A percentile compares a stretch with the other conserved stretches of the same genome.
These are phyloP conservation scores for Megaustenia siamemsis DNA, from an alignment of 2,888 invertebrate genomes.

Conservation along the genomic window DNA sequence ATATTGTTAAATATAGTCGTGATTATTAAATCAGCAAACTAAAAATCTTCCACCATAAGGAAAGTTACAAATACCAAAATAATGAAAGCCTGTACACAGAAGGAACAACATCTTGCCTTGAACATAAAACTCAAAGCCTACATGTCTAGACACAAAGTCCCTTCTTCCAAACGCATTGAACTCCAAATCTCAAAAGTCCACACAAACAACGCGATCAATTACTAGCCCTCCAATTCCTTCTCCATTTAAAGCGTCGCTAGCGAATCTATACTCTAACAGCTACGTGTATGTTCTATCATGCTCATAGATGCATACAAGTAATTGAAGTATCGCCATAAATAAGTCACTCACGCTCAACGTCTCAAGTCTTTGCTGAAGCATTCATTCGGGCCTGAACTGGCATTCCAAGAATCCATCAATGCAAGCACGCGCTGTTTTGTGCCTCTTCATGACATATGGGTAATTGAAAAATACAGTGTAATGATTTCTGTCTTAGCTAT, in stretches of 20 bases:
- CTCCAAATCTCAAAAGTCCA: too few relatives aligned
- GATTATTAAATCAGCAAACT: too few relatives aligned
- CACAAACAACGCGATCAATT: not conserved
- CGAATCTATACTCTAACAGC: not conserved
- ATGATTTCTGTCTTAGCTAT: not conserved
- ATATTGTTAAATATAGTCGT: too few relatives aligned
- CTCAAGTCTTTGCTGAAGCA: not conserved
- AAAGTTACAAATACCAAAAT: too few relatives aligned
- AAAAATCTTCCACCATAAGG: too few relatives aligned
- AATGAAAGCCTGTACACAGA: too few relatives aligned
- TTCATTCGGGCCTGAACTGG: not conserved
- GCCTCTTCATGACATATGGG: not conserved
- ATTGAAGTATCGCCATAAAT: constrained; percentile 9
- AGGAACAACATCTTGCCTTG: too few relatives aligned
- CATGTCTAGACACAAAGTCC: too few relatives aligned
- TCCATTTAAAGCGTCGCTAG: too few relatives aligned
- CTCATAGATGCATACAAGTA: not conserved
- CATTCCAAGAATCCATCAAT: not conserved
- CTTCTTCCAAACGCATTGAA: too few relatives aligned
- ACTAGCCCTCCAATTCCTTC: too few relatives aligned
- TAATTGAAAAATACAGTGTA: constrained; percentile 15
- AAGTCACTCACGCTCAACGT: not conserved
- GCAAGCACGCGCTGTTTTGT: not conserved
- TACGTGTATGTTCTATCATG: not conserved
- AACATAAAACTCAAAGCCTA: too few relatives aligned